These are phyloP conservation scores for Mus spicilegus DNA, from an alignment of 2,113 vertebrate genomes.

Conservation along the genomic window DNA sequence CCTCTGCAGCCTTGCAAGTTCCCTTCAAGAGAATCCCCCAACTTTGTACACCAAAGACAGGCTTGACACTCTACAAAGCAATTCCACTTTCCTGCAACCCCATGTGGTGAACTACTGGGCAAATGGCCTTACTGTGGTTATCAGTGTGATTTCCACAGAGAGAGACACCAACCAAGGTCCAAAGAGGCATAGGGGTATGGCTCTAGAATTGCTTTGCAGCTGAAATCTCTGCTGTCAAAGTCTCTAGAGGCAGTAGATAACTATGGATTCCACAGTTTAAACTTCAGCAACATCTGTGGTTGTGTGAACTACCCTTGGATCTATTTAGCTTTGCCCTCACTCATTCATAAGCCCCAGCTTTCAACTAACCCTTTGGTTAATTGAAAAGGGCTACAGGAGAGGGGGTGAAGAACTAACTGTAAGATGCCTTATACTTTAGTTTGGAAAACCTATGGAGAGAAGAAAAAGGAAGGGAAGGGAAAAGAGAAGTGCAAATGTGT, in stretches of 20 bases:
- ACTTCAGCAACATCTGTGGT: neutral
- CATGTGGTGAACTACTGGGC: neutral
- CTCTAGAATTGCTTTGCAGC: neutral
- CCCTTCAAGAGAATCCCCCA: neutral
- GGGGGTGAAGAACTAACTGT: neutral
- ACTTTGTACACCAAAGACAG: neutral
- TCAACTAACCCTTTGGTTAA: neutral
- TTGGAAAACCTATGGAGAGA: neutral
- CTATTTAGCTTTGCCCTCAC: neutral
- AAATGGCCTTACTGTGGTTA: neutral
- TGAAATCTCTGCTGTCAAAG: neutral
- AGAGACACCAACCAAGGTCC: constrained; percentile 10
- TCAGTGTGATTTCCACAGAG: neutral
- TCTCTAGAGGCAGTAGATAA: neutral
- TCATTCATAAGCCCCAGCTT: neutral
- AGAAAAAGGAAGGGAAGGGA: neutral
- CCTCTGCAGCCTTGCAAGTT: neutral
- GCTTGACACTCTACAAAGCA: neutral
- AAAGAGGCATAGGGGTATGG: neutral
- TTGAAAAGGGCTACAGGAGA: neutral
- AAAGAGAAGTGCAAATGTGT: neutral
- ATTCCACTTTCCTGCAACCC: neutral
- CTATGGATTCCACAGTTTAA: neutral
- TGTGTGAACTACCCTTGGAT: neutral
- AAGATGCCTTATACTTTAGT: neutral